phyloP scores from a whole-genome alignment of 2,888 invertebrate genomes.

The Erannis defoliaria region DNA sequence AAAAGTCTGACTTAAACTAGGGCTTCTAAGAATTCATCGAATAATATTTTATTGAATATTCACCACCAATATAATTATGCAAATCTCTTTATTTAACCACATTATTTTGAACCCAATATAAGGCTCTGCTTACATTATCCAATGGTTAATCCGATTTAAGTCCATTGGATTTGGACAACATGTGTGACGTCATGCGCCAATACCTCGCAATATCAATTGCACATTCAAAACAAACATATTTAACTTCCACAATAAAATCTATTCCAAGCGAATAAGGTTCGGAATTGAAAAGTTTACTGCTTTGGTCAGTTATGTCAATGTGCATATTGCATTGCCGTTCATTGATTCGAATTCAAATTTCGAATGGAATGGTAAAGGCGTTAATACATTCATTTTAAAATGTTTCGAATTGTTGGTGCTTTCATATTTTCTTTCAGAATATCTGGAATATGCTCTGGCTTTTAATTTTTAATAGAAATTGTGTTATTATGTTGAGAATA shows the following conservation, averaged over 20 bases:
- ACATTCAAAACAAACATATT: conserved; percentile 46
- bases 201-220: conserved; percentile 61
- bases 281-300: conserved; percentile 10
- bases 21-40: no score
- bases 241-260: conserved; percentile 24
- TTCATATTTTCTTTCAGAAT: neutral
- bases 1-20: neutral
- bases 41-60: no score
- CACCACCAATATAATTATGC: no score
- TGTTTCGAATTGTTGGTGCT: neutral
- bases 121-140: conserved; percentile 7
- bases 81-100: no score
- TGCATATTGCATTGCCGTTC: conserved; percentile 57
- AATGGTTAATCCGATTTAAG: conserved; percentile 20
- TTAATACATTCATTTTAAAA: conserved; percentile 33
- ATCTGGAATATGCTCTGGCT: no score
- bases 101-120: neutral
- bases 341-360: conserved; percentile 62
- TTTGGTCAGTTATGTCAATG: conserved; percentile 29
- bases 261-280: conserved; percentile 18
- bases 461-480: no score
- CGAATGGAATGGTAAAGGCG: conserved; percentile 51
- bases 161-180: conserved; percentile 50
- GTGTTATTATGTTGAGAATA: no score
- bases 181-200: conserved; percentile 62